These are phyloP conservation scores for Eulimnadia texana DNA, from an alignment of 1,140 invertebrate species.

Conservation along the genomic window DNA sequence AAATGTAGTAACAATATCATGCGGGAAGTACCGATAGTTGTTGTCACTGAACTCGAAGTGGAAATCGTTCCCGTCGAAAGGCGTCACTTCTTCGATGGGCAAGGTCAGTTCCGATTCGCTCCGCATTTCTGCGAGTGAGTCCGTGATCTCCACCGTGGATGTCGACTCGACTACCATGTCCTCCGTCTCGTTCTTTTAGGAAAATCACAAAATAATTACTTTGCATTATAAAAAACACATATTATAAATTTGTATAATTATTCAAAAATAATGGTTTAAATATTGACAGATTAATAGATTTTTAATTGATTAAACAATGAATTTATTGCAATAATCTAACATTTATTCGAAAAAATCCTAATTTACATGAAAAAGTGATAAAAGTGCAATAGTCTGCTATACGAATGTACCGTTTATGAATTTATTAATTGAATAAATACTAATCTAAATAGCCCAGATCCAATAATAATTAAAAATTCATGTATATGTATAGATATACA, in stretches of 20 bases:
- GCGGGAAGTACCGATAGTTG: conserved; percentile 46
- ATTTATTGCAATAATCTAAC: too few relatives aligned
- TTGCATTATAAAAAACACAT: not conserved
- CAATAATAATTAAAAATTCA: too few relatives aligned
- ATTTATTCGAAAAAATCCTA: too few relatives aligned
- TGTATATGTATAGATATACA: too few relatives aligned
- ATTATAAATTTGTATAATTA: too few relatives aligned
- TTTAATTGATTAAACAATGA: too few relatives aligned
- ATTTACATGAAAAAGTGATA: too few relatives aligned
- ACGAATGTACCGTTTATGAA: too few relatives aligned
- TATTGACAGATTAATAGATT: not conserved
- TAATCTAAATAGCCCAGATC: too few relatives aligned
- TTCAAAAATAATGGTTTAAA: not conserved
- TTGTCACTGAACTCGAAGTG: conserved; percentile 65
- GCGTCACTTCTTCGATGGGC: conserved; percentile 20
- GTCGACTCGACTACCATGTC: conserved; percentile 15
- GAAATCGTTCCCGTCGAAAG: conserved; percentile 41
- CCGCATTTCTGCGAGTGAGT: conserved; percentile 2
- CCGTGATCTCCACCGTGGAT: conserved; percentile 13
- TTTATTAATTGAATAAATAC: too few relatives aligned
- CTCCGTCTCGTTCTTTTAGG: conserved; percentile 14
- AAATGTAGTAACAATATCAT: too few relatives aligned
- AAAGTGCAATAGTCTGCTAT: too few relatives aligned
- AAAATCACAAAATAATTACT: conserved; percentile 6
- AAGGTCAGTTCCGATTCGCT: conserved; percentile 17